phyloP scores from a whole-genome alignment of 2,888 invertebrate genomes.

The Galerucella nymphaeae region DNA sequence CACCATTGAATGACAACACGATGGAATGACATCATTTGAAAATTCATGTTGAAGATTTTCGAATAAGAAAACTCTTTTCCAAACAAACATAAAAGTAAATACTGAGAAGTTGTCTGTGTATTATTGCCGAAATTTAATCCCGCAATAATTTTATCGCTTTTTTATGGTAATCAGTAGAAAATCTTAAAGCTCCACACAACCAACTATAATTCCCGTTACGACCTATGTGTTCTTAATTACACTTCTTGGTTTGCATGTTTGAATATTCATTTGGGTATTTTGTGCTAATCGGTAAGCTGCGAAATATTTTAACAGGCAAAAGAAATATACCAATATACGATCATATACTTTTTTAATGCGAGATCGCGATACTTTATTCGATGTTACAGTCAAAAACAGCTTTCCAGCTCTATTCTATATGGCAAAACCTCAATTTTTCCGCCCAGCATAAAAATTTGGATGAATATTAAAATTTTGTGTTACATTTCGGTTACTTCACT shows the following conservation, averaged over 20 bases:
- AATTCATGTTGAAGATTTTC: neutral
- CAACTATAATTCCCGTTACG: conserved; percentile 57
- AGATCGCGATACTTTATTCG: no score
- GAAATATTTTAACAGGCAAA: neutral
- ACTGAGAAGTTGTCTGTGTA: conserved; percentile 23
- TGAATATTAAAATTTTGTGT: no score
- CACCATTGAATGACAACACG: neutral
- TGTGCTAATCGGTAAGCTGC: conserved; percentile 13
- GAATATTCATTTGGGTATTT: conserved; percentile 48
- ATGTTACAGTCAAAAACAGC: no score
- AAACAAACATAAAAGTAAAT: conserved; percentile 21
- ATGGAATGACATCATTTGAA: neutral
- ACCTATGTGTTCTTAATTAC: conserved; percentile 62
- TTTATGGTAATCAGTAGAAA: conserved; percentile 54
- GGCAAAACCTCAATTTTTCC: no score
- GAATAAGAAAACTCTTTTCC: neutral
- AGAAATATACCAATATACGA: neutral
- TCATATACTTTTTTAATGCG: no score
- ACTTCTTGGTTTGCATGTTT: conserved; percentile 43
- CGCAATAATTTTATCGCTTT: conserved; percentile 57
- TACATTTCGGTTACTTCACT: no score
- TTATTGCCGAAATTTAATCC: conserved; percentile 49
- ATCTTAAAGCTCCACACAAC: conserved; percentile 48
- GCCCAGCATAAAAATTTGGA: no score
- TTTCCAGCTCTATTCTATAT: no score